Conservation (phyloP, 1,140 invertebrate species). For the Drosophila novamexicana region DNA sequence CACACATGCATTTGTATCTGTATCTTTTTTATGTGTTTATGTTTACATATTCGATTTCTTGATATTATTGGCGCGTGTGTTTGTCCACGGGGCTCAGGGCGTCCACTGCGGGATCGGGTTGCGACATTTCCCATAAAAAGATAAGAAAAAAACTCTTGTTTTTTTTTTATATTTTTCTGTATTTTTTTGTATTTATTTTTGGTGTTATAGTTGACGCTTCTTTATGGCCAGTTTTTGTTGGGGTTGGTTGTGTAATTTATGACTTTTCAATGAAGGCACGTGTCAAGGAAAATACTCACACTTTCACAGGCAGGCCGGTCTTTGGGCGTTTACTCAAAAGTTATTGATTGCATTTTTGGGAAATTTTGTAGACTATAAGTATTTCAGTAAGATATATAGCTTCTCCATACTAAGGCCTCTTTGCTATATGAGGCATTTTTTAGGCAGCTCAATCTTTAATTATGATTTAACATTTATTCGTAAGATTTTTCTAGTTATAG, state of each 20-base stretch:
- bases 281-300: conserved; percentile 31
- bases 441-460: too few species aligned
- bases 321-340: too few species aligned
- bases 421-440: too few species aligned
- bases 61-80: conserved; percentile 75
- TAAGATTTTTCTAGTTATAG: too few species aligned
- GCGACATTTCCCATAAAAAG: conserved; percentile 46
- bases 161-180: conserved; percentile 32
- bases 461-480: too few species aligned
- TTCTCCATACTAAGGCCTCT: too few species aligned
- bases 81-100: conserved; percentile 55
- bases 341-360: too few species aligned
- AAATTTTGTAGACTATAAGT: background rate
- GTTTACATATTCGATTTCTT: conserved; percentile 73
- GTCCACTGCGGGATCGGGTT: conserved; percentile 25
- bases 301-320: background rate
- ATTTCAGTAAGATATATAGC: background rate
- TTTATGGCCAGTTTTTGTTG: conserved; percentile 20
- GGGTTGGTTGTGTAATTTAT: conserved; percentile 40
- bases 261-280: conserved; percentile 73
- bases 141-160: conserved; percentile 46
- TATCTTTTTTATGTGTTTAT: conserved; percentile 60
- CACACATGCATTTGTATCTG: conserved; percentile 29
- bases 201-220: conserved; percentile 62
- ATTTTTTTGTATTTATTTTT: conserved; percentile 14